Base-by-base conservation (phyloP, 1,140 invertebrate genomes). In the Charaxes varanes region DNA sequence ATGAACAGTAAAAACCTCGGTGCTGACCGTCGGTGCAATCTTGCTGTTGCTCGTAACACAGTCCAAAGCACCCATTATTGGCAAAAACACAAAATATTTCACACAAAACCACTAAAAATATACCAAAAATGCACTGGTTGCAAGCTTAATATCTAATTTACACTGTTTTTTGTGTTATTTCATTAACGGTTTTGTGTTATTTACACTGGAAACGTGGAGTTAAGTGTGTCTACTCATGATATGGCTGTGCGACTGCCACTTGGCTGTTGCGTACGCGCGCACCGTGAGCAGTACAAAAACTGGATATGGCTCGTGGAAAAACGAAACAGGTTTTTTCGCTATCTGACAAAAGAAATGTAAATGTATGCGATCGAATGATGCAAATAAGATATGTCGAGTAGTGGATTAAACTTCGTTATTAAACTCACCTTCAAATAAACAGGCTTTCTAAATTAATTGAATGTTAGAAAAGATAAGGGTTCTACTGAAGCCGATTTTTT, bases 1-100 rank as follows among this genome's bases (percentile, higher is more conserved):
- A 15, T 59, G 64, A 5, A 68, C 65, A 3, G 69, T 56, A 37
- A 81, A 76, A 19, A 76, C 77, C 22, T 76, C 71, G 0, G 64
- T 73, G 36, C 73, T 81, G 0, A 66, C 64, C 0, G 69, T 67
- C 1, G 57, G 27, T n/a, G 50, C 45, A 33, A 69, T 63, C 42
- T 59, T 67, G 4, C 41, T 18, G 3, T 17, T 56, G 21, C 45
- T 54, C n/a, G n/a, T n/a, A 2, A 77, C 68, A 65, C 71, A 81
- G 49, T 74, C 73, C 15, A 81, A 54, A 2, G 58, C 67, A 60
- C 68, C 64, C 70, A 80, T 77, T 37, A 21, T 28, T 40, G 19
- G 16, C 10, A 31, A 36, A 37, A 32, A 46, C 28, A 48, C 34
- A 23, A 19, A 24, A 24, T 33, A 17, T 32, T 18, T 12, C 8